Evolutionary conservation across 2,797 vertebrate genomes (phyloP).

Genomic region (Gastrophryne carolinensis): DNA sequence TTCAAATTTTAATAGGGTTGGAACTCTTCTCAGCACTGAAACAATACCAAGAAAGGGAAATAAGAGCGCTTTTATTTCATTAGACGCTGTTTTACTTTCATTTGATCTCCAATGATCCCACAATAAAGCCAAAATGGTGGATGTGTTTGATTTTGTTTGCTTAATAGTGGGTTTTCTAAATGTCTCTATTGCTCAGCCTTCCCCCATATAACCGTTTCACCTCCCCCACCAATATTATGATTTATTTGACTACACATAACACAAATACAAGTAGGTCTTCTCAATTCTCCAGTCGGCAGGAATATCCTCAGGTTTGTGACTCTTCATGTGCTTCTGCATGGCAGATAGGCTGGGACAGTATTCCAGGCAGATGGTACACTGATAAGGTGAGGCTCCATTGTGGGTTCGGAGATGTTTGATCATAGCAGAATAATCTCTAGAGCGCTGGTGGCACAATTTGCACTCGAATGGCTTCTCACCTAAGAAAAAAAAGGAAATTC

Average conservation of each 20-base stretch:
- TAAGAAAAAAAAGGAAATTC: constrained; percentile 56
- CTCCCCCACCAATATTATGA: constrained; percentile 36
- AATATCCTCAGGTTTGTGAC: constrained; percentile 96
- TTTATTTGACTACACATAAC: constrained; percentile 85
- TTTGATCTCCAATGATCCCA: not conserved
- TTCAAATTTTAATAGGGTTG: not conserved
- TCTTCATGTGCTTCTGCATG: constrained; percentile 99
- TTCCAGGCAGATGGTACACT: constrained; percentile 98
- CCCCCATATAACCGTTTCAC: constrained; percentile 53
- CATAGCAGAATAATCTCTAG: constrained; percentile 97
- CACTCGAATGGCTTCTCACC: constrained; percentile 99
- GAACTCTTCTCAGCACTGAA: too few relatives aligned
- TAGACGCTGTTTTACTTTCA: not conserved
- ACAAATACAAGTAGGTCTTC: constrained; percentile 97
- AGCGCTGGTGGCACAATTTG: constrained; percentile 97
- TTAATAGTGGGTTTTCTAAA: constrained; percentile 54
- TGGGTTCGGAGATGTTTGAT: constrained; percentile 98
- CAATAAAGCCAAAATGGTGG: constrained; percentile 40
- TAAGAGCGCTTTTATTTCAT: not conserved
- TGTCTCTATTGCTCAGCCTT: constrained; percentile 60
- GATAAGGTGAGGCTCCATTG: constrained; percentile 96
- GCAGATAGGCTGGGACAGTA: constrained; percentile 98
- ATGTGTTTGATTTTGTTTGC: constrained; percentile 55
- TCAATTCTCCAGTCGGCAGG: constrained; percentile 98
- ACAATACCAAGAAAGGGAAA: not conserved